A percentile compares a stretch with the other conserved stretches of the same genome.
These are phyloP conservation scores for Asarcornis scutulata DNA, from an alignment of 2,113 vertebrate species.

Conservation along the genomic window DNA sequence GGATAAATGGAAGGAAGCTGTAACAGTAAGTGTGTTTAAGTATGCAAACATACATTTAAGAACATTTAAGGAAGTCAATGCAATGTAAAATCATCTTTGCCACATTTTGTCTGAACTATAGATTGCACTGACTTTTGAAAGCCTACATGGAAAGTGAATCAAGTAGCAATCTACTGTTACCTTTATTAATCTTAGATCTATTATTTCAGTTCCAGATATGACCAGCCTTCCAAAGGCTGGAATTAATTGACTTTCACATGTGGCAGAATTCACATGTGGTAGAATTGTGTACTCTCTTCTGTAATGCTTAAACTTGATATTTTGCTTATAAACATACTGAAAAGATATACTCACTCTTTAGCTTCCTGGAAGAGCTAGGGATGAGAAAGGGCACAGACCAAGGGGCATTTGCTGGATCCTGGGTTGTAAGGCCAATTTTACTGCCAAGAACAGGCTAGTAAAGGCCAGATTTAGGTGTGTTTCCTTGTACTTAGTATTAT, in stretches of 20 bases:
- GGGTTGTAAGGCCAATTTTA: neutral
- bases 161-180: slow-evolving; percentile 21
- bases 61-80: neutral
- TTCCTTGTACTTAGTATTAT: neutral
- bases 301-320: neutral
- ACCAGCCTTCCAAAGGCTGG: slow-evolving; percentile 23
- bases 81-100: neutral
- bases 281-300: slow-evolving; percentile 15
- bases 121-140: slow-evolving; percentile 16
- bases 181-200: slow-evolving; percentile 5
- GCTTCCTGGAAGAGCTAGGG: neutral
- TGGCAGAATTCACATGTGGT: neutral
- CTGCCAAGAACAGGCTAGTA: neutral
- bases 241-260: slow-evolving; percentile 12
- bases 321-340: neutral
- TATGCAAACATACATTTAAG: neutral
- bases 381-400: neutral
- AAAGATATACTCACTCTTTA: neutral
- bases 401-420: neutral
- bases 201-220: slow-evolving; percentile 51
- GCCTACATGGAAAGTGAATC: slow-evolving; percentile 17
- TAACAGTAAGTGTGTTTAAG: neutral
- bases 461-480: neutral
- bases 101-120: slow-evolving; percentile 20
- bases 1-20: neutral